Conservation (phyloP, 2,113 vertebrate species). For the Passer domesticus region DNA sequence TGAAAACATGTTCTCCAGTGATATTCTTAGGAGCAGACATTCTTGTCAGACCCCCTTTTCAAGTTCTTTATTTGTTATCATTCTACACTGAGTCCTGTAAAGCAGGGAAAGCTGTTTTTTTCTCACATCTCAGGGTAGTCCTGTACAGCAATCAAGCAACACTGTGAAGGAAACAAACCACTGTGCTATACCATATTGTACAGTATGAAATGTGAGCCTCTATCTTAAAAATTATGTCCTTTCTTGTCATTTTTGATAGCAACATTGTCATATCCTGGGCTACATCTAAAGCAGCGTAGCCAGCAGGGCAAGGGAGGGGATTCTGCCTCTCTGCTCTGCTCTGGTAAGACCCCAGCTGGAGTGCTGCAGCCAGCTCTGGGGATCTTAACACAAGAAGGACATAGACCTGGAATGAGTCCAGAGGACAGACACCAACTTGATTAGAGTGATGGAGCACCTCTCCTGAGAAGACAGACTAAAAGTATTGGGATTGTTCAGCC, state of each 20-base stretch:
- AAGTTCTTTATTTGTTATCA: not conserved
- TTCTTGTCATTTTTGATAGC: not conserved
- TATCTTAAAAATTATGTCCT: not conserved
- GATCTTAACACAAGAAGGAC: not conserved
- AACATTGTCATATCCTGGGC: not conserved
- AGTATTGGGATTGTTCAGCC: not conserved
- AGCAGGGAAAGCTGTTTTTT: not conserved
- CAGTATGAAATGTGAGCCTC: not conserved
- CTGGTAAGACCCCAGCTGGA: not conserved
- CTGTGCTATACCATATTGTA: not conserved
- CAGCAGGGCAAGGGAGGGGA: not conserved
- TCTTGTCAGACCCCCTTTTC: not conserved
- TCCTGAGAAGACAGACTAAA: not conserved
- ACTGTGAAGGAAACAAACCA: not conserved
- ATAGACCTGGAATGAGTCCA: not conserved
- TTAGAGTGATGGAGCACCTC: not conserved
- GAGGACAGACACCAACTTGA: not conserved
- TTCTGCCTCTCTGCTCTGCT: not conserved
- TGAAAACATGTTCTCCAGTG: not conserved
- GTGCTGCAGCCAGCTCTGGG: not conserved
- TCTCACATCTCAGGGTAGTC: not conserved
- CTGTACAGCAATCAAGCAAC: not conserved
- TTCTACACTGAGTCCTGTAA: not conserved
- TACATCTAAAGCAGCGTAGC: fast-evolving
- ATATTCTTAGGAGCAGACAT: not conserved